Evolutionary conservation across 2,113 vertebrate genomes (phyloP), one percentile per base, ranked within the genome.

Genomic region (Hiodon tergisus): DNA sequence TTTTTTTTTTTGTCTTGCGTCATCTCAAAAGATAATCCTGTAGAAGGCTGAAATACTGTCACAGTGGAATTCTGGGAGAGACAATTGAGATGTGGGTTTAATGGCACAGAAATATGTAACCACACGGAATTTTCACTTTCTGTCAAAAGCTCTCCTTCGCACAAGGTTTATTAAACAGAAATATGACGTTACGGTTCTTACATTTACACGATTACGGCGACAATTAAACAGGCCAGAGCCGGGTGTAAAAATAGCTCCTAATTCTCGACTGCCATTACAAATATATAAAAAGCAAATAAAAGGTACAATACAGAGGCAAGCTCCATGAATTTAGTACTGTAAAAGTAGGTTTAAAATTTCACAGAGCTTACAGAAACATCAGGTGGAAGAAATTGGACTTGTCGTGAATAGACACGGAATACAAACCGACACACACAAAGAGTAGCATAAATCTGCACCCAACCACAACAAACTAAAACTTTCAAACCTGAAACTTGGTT

Each of bases 211-310:
- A 5, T n/a, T 54, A 60, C 48, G 59, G 46, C 48, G 17, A 11
- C 46, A 6, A 11, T 17, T 10, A 71, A 71, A 50, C 46, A 9
- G 60, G 16, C 70, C 4, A 48, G 55, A 3, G 31, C 31, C 50
- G 60, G 60, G 13, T 71, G 70, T 48, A 59, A 71, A 71, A 71
- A 71, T 71, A 71, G 55, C 70, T 14, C 55, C 57, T 50, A 3
- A 17, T 46, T 71, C 65, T 67, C 13, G 8, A n/a, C 17, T 59
- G 57, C 46, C 31, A 71, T 71, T 71, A 31, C 31, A 31, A 31
- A 31, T 31, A 31, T 31, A 31, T 31, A 71, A 71, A 71, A 46
- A 71, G 10, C 6, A 58, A 58, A 55, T 71, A 71, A 73, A 58
- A 71, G 59, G 13, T 47, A 31, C 70, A 71, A 60, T 11, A 47